phyloP scores from a whole-genome alignment of 2,113 vertebrate genomes.

The Monarcha castaneiventris region DNA sequence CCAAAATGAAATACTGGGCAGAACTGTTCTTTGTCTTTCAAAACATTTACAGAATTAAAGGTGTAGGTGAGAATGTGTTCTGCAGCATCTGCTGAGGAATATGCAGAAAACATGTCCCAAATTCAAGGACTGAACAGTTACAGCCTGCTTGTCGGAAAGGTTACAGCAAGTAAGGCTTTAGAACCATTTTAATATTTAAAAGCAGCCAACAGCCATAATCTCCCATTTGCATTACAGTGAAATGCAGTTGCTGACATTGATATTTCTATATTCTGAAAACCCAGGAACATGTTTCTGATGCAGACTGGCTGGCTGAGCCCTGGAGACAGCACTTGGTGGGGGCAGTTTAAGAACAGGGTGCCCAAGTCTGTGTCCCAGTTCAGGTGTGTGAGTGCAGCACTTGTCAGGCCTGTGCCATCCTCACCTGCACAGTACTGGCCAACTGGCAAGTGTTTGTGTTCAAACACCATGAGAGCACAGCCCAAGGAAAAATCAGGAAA shows the following conservation, averaged over 20 bases:
- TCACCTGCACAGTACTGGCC: not conserved
- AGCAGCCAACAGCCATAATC: not conserved
- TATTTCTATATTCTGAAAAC: not conserved
- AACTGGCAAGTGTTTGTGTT: not conserved
- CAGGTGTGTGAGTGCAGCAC: accelerated
- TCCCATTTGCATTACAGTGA: not conserved
- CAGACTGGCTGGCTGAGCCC: not conserved
- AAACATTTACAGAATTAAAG: not conserved
- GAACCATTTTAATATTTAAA: not conserved
- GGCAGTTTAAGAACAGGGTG: accelerated
- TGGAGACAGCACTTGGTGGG: not conserved
- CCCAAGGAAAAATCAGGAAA: not conserved
- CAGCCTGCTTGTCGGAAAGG: not conserved
- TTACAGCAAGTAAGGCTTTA: not conserved
- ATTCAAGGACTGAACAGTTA: not conserved
- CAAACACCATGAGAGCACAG: not conserved
- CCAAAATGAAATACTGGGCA: not conserved
- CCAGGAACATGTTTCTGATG: not conserved
- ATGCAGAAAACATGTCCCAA: not conserved
- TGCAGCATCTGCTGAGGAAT: not conserved
- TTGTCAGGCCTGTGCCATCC: not conserved
- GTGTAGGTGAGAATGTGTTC: not conserved
- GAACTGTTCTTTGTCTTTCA: not conserved
- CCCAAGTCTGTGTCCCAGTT: not conserved
- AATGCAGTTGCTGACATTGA: not conserved